Evolutionary conservation across 2,113 vertebrate species (phyloP), one percentile per base, ranked within the genome.

Genomic region (Aptenodytes forsteri): DNA sequence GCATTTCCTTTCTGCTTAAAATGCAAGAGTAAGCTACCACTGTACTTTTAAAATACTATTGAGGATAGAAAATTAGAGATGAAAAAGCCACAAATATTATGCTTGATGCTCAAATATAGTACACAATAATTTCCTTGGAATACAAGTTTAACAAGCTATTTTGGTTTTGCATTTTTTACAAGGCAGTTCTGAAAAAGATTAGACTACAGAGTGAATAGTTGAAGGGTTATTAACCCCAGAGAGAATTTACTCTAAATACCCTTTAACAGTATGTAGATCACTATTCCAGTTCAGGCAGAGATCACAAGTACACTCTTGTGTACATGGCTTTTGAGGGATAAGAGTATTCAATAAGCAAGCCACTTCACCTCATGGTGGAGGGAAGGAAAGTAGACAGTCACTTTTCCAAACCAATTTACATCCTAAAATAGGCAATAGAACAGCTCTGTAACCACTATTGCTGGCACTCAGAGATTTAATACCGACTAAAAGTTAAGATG

Each of bases 281-380:
- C 96, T 85, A 87, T 95, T 91, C 89, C 94, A 93, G 95, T 95
- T 96, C 89, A 97, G 97, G 69, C 94, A 96, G 72, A 91, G 95
- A 97, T 84, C 94, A 95, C 90, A 97, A 97, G 92, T 96, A 95
- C 72, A 76, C 93, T 93, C 90, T 92, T 97, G 92, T 95, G 76
- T 79, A 92, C 81, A 92, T 84, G 94, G 89, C 89, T 97, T 97
- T 97, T 95, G 82, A 97, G 80, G 96, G 91, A 92, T 95, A 95
- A 97, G 94, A 92, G 91, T 96, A 92, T 96, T 96, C 89, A 94
- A 79, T 70, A 87, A 87, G 71, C 81, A 95, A 96, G 89, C 92
- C 89, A 96, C 91, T 94, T 95, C 95, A 95, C 61, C 89, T 92
- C 95, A 72, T 86, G 87, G 90, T 84, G 83, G 83, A 93, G 89